phyloP scores from a whole-genome alignment of 2,113 vertebrate species.

The Oreotrochilus melanogaster region DNA sequence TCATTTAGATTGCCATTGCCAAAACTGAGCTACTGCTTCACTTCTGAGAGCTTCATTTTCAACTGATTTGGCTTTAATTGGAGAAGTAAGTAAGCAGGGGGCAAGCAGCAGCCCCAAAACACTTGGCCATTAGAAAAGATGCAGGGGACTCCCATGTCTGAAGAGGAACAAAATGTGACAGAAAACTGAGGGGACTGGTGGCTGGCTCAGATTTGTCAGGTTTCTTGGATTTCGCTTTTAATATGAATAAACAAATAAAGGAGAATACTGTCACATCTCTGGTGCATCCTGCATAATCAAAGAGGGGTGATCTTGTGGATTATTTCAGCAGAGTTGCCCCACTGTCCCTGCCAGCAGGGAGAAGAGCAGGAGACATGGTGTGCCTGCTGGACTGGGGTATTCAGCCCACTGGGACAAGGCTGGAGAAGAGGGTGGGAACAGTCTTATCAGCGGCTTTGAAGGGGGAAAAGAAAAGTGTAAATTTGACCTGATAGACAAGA shows the following conservation, averaged over 20 bases:
- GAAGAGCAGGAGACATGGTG: not conserved
- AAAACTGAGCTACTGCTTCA: not conserved
- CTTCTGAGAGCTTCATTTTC: not conserved
- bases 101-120: not conserved
- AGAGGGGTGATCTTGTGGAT: not conserved
- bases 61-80: not conserved
- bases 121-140: not conserved
- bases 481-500: not conserved
- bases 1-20: not conserved
- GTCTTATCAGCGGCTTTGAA: not conserved
- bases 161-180: not conserved
- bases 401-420: fast-evolving
- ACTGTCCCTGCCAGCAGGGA: not conserved
- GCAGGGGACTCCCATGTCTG: fast-evolving
- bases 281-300: not conserved
- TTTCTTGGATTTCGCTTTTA: not conserved
- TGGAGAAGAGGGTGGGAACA: not conserved
- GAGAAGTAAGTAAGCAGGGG: not conserved
- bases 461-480: not conserved
- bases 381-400: not conserved
- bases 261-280: not conserved
- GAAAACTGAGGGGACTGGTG: not conserved
- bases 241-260: not conserved
- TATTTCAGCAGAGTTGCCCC: not conserved
- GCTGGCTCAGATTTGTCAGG: not conserved